Conservation (phyloP, 1,140 invertebrate species). For the Periplaneta americana region DNA sequence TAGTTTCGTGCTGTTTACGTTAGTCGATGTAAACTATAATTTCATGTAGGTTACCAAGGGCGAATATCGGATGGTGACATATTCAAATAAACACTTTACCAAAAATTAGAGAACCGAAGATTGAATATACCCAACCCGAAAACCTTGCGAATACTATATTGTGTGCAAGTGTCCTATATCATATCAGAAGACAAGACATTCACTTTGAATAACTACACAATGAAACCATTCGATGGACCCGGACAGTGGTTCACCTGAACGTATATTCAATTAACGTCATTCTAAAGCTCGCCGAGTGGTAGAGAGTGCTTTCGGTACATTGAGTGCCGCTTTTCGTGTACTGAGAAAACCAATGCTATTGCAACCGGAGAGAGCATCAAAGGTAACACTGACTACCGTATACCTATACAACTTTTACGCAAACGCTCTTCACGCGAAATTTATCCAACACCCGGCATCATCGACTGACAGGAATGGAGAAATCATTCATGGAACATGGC, state of each 20-base stretch:
- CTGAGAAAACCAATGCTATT: too few relatives aligned
- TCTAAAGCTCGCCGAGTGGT: too few relatives aligned
- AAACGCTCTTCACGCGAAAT: too few relatives aligned
- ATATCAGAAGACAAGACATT: background rate
- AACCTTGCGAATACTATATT: background rate
- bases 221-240: background rate
- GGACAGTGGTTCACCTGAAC: background rate
- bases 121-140: background rate
- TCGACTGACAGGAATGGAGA: too few relatives aligned
- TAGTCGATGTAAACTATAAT: background rate
- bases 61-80: background rate
- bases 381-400: too few relatives aligned
- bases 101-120: background rate
- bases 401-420: too few relatives aligned
- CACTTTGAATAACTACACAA: background rate
- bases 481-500: too few relatives aligned
- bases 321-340: too few relatives aligned
- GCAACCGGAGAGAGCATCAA: too few relatives aligned
- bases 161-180: background rate
- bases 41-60: background rate
- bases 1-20: background rate
- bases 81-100: background rate
- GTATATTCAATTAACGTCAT: background rate
- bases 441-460: too few relatives aligned
- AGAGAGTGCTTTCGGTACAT: too few relatives aligned